A percentile compares a stretch with the other conserved stretches of the same genome.
Evolutionary conservation across 1,140 invertebrate species (phyloP).

Genomic region (Nephila pilipes): DNA sequence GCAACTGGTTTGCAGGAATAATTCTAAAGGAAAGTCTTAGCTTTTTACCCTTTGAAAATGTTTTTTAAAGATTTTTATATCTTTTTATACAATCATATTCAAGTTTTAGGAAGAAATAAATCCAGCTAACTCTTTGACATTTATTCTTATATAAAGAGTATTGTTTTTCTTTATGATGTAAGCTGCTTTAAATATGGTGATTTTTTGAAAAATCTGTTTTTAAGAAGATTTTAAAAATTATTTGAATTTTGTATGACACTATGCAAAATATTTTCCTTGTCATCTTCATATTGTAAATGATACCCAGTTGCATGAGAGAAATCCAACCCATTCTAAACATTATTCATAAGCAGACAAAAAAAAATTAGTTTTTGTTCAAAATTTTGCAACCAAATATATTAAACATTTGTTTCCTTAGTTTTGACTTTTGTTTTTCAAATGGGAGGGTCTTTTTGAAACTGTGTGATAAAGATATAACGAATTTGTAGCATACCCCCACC

Average conservation of each 20-base stretch:
- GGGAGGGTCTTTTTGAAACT: too few relatives aligned
- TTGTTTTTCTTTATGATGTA: neutral
- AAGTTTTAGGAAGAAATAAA: neutral
- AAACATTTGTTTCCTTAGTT: too few relatives aligned
- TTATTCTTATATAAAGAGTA: neutral
- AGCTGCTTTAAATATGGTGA: neutral
- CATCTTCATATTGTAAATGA: too few relatives aligned
- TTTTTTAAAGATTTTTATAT: conserved; percentile 2
- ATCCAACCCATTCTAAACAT: too few relatives aligned
- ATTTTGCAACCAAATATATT: too few relatives aligned
- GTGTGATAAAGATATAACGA: too few relatives aligned
- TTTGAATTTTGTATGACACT: neutral
- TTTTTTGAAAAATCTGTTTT: neutral
- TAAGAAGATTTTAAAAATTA: neutral
- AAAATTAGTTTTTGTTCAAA: too few relatives aligned
- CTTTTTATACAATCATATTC: conserved; percentile 6
- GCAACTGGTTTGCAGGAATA: conserved; percentile 11
- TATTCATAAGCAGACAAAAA: too few relatives aligned
- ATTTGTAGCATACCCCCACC: too few relatives aligned
- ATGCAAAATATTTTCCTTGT: too few relatives aligned
- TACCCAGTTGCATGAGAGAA: too few relatives aligned
- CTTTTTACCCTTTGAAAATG: neutral
- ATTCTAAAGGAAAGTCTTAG: neutral
- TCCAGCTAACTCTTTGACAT: neutral
- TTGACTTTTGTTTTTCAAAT: too few relatives aligned